Conservation (phyloP, 2,888 invertebrate genomes). For the Odontocerum albicorne region DNA sequence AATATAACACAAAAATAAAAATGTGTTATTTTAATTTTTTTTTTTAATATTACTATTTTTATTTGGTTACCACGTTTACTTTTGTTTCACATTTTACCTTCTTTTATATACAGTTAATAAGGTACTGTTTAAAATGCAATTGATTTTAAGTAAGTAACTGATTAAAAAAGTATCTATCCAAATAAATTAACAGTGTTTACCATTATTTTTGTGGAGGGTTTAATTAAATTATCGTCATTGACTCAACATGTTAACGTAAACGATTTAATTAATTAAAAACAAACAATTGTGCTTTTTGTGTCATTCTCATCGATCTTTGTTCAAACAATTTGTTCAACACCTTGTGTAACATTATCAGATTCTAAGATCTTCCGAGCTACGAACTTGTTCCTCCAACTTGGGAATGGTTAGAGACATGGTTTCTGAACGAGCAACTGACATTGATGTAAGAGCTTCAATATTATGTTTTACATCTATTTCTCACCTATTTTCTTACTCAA, state of each 20-base stretch:
- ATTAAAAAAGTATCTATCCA: not conserved
- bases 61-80: no score
- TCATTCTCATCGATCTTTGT: conserved; percentile 33
- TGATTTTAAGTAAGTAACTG: no score
- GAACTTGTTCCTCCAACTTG: conserved; percentile 4
- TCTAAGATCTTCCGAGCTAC: conserved; percentile 22
- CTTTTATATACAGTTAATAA: no score
- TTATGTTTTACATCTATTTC: no score
- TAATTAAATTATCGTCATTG: conserved; percentile 20
- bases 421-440: conserved; percentile 3
- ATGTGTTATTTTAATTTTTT: no score
- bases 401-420: conserved; percentile 11
- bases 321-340: conserved; percentile 34
- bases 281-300: conserved; percentile 1
- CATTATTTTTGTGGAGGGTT: conserved; percentile 11
- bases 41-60: no score
- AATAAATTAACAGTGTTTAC: no score
- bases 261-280: not conserved
- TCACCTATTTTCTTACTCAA: no score
- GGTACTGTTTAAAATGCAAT: no score
- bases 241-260: not conserved
- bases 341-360: conserved; percentile 24
- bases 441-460: conserved; percentile 12
- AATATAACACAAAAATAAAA: no score
- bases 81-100: no score